Evolutionary conservation across 2,113 vertebrate species (phyloP).

Genomic region (western clawed frog (Xenopus tropicalis)): UCB_Xtro_10.0 CM004445.2:122041001-122041500

Average conservation of each 20-base stretch:
- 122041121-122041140: conserved; percentile 84
- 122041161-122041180: conserved; percentile 86
- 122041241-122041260: too few species aligned
- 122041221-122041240: neutral
- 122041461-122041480: conserved; percentile 83
- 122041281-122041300: too few species aligned
- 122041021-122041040: conserved; percentile 8
- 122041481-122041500: conserved; percentile 78
- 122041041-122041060: neutral
- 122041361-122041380: too few species aligned
- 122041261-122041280: too few species aligned
- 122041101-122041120: conserved; percentile 81
- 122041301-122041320: too few species aligned
- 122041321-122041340: too few species aligned
- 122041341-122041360: too few species aligned
- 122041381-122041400: too few species aligned
- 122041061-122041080: too few species aligned
- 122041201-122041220: conserved; percentile 79
- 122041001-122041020: conserved; percentile 75
- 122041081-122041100: neutral
- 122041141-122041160: conserved; percentile 83
- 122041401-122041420: conserved; percentile 56
- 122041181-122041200: conserved; percentile 89
- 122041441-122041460: conserved; percentile 89
- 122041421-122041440: conserved; percentile 90